Percentiles rank a stretch among this genome's conserved stretches.
Conservation (phyloP, 2,888 invertebrate genomes). For the Synanthedon andrenaeformis region DNA sequence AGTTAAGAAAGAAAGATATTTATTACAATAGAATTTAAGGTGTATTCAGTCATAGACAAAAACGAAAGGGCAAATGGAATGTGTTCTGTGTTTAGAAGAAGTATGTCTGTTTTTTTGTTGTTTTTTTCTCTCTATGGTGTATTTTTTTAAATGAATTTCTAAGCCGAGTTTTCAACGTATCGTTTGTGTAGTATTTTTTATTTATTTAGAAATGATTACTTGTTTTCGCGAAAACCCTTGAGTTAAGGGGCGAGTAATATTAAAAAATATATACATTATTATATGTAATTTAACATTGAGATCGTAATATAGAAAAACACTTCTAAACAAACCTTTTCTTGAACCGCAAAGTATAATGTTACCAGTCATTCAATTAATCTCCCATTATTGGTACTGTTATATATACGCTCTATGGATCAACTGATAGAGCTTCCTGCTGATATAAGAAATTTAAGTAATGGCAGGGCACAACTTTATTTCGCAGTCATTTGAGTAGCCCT, state of each 20-base stretch:
- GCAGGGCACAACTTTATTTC: too few relatives aligned
- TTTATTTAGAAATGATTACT: neutral
- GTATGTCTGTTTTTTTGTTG: neutral
- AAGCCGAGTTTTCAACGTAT: neutral
- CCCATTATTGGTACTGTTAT: too few relatives aligned
- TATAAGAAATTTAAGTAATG: too few relatives aligned
- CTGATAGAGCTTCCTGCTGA: too few relatives aligned
- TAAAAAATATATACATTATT: neutral
- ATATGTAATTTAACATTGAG: too few relatives aligned
- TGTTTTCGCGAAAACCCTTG: neutral
- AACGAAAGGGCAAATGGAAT: neutral
- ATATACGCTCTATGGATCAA: too few relatives aligned
- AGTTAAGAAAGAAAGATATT: slow-evolving; percentile 64
- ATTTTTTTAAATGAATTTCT: neutral
- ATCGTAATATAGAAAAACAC: too few relatives aligned
- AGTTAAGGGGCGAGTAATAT: neutral
- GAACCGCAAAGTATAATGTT: too few relatives aligned
- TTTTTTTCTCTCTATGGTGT: neutral
- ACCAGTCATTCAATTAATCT: too few relatives aligned
- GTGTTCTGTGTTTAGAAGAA: slow-evolving; percentile 1
- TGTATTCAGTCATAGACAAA: slow-evolving; percentile 50
- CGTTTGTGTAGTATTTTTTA: neutral
- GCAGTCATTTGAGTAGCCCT: too few relatives aligned
- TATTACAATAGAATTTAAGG: slow-evolving; percentile 53
- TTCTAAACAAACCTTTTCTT: too few relatives aligned